A percentile compares a stretch with the other conserved stretches of the same genome.
These are phyloP conservation scores for Lacerta agilis DNA, from an alignment of 2,797 vertebrate species.

Conservation along the genomic window DNA sequence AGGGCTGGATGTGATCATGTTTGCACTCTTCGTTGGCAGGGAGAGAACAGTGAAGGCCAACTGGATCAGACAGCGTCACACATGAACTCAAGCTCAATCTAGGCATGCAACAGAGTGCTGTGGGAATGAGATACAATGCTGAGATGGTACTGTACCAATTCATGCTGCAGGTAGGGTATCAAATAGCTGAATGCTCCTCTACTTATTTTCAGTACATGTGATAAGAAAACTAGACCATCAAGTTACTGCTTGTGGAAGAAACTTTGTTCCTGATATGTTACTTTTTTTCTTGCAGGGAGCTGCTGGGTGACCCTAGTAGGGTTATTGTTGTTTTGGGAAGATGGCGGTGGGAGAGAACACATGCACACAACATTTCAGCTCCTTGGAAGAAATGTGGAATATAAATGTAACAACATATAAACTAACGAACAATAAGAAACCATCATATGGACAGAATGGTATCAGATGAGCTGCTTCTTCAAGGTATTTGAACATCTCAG, in stretches of 20 bases:
- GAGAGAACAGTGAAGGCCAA: background rate
- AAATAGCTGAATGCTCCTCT: background rate
- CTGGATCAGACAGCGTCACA: too few species aligned
- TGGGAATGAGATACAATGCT: background rate
- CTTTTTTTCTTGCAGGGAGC: background rate
- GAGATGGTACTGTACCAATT: background rate
- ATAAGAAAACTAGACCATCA: background rate
- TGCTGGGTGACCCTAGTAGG: too few species aligned
- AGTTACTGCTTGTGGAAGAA: background rate
- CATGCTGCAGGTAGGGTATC: background rate
- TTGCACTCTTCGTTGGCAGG: too few species aligned
- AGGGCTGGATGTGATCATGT: background rate
- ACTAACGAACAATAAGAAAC: too few species aligned
- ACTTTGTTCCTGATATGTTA: background rate
- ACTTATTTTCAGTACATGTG: background rate
- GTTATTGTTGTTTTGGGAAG: too few species aligned
- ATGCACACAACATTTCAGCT: too few species aligned
- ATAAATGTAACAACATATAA: too few species aligned
- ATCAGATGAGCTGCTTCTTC: too few species aligned
- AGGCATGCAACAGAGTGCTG: background rate
- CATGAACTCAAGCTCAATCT: background rate
- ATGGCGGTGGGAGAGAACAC: too few species aligned
- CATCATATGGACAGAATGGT: too few species aligned
- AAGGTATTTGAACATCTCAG: background rate
- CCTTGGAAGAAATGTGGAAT: too few species aligned